These are phyloP conservation scores for Falco naumanni DNA, from an alignment of 2,797 vertebrate species.

Conservation along the genomic window DNA sequence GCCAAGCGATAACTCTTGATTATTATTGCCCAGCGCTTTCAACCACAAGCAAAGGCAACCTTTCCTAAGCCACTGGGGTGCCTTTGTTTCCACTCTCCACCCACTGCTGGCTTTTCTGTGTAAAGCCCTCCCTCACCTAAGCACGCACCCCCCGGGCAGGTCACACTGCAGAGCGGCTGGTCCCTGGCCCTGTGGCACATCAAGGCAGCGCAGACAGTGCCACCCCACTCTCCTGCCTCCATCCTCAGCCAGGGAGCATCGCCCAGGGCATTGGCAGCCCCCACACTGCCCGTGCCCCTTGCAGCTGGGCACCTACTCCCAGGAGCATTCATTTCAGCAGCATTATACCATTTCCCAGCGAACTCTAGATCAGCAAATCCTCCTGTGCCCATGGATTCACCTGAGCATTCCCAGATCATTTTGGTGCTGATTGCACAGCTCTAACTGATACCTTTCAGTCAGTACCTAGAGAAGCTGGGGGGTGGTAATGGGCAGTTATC, in stretches of 20 bases:
- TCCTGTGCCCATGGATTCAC: fast-evolving
- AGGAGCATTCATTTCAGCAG: fast-evolving
- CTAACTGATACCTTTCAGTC: neutral
- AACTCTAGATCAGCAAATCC: neutral
- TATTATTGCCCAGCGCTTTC: conserved; percentile 73
- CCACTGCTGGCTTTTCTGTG: neutral
- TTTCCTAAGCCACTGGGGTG: conserved; percentile 13
- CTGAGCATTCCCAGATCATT: fast-evolving
- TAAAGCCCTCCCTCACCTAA: neutral
- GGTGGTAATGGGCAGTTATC: fast-evolving
- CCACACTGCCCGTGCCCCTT: fast-evolving
- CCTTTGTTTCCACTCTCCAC: conserved; percentile 5
- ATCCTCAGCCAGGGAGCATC: neutral
- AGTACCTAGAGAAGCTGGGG: neutral
- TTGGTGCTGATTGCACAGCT: neutral
- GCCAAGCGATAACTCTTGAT: conserved; percentile 74
- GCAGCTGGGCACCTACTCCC: neutral
- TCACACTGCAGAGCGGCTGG: fast-evolving
- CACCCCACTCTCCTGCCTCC: neutral
- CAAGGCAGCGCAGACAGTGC: neutral
- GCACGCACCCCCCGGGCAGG: neutral
- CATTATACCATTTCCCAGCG: neutral
- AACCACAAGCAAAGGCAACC: conserved; percentile 46
- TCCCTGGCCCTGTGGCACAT: neutral
- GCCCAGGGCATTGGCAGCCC: neutral